A percentile compares a stretch with the other conserved stretches of the same genome.
Conservation (phyloP, 2,113 vertebrate species). For the Trematocara marginatum region DNA sequence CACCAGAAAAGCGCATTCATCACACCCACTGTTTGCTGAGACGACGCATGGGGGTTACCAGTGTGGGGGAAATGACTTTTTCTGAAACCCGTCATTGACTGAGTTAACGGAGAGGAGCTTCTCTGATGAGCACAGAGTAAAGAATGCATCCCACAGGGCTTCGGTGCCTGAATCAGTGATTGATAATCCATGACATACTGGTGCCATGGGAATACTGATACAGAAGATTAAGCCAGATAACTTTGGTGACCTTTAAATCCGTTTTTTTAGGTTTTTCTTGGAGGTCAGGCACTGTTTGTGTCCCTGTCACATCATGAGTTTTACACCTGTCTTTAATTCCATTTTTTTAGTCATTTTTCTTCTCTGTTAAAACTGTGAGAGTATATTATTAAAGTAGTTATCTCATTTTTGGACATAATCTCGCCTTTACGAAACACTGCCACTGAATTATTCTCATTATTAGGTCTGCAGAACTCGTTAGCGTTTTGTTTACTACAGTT, state of each 20-base stretch:
- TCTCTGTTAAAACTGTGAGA: not conserved
- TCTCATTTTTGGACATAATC: not conserved
- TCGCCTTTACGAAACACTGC: not conserved
- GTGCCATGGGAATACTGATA: slow-evolving; percentile 43
- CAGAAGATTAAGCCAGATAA: slow-evolving; percentile 56
- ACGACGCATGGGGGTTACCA: slow-evolving; percentile 20
- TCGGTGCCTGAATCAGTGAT: slow-evolving; percentile 37
- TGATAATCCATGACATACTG: slow-evolving; percentile 54
- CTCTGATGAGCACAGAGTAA: slow-evolving; percentile 53
- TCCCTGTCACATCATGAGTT: not conserved
- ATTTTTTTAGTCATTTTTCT: not conserved
- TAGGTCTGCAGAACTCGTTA: fast-evolving
- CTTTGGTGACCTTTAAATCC: slow-evolving; percentile 38
- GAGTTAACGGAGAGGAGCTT: slow-evolving; percentile 62
- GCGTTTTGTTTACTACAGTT: not conserved
- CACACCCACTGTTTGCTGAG: slow-evolving; percentile 38
- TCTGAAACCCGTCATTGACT: slow-evolving; percentile 63
- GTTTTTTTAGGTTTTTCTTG: not conserved
- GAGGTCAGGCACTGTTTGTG: not conserved
- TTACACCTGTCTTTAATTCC: not conserved
- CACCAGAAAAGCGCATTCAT: slow-evolving; percentile 26
- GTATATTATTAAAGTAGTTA: not conserved
- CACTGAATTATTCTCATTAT: not conserved
- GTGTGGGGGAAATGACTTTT: slow-evolving; percentile 56
- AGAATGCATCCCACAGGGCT: slow-evolving; percentile 51